Evolutionary conservation across 2,113 vertebrate genomes (phyloP).

Genomic region (Trematomus loennbergii): DNA sequence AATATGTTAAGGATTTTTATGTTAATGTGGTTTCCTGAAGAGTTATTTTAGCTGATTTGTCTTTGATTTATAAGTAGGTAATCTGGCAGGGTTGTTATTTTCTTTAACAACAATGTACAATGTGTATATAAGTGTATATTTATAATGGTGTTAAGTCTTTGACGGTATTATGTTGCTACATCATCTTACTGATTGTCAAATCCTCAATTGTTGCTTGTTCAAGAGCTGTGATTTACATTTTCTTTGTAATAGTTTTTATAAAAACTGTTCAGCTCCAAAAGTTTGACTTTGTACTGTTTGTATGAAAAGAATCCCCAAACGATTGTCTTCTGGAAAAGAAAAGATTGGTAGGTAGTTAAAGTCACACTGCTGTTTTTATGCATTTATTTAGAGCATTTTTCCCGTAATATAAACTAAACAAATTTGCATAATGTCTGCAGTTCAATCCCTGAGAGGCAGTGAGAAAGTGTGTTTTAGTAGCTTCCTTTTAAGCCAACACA

Average conservation of each 20-base stretch:
- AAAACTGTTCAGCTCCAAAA: conserved; percentile 38
- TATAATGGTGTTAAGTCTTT: conserved; percentile 48
- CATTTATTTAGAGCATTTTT: too few relatives aligned
- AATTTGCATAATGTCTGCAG: too few relatives aligned
- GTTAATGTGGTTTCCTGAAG: conserved; percentile 5
- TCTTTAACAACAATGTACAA: too few relatives aligned
- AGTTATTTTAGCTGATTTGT: conserved; percentile 22
- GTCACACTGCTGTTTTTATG: background rate
- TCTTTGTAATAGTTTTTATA: conserved; percentile 62
- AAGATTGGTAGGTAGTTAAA: background rate
- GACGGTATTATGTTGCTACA: conserved; percentile 46
- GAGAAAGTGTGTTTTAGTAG: too few relatives aligned
- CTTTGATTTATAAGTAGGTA: background rate
- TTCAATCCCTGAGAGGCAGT: too few relatives aligned
- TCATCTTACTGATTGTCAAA: conserved; percentile 34
- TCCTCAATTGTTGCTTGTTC: conserved; percentile 48
- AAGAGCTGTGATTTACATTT: conserved; percentile 49
- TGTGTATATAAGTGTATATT: conserved; percentile 41
- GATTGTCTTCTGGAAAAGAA: too few relatives aligned
- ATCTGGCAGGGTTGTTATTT: background rate
- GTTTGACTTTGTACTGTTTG: background rate
- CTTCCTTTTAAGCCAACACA: too few relatives aligned
- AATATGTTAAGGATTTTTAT: conserved; percentile 2
- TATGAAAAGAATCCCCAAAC: background rate
- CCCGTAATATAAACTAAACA: too few relatives aligned